Percentiles rank a stretch among this genome's conserved stretches.
phyloP scores from a whole-genome alignment of 2,888 invertebrate genomes.

The Epirrita christyi region DNA sequence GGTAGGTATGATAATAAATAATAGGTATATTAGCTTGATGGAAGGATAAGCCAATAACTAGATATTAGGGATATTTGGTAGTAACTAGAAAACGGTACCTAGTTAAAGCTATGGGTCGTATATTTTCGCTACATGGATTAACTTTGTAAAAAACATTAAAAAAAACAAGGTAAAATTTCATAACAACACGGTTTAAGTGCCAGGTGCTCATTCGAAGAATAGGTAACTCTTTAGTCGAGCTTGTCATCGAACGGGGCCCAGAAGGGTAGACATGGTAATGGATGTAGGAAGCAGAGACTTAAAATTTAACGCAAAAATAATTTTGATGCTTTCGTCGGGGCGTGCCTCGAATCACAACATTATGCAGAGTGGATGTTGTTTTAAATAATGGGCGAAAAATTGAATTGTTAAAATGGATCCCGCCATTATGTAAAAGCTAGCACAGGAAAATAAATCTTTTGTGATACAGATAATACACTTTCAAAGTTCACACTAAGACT shows the following conservation, averaged over 20 bases:
- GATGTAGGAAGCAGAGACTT: not conserved
- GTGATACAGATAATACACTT: not conserved
- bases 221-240: too few species aligned
- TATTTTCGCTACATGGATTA: too few species aligned
- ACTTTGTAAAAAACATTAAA: too few species aligned
- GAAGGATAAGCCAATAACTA: too few species aligned
- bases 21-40: too few species aligned
- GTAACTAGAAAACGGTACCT: too few species aligned
- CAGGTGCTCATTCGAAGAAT: too few species aligned
- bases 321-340: not conserved
- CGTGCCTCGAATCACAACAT: not conserved
- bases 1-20: not conserved
- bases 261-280: not conserved
- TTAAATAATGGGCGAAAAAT: not conserved
- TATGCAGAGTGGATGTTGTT: not conserved
- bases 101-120: too few species aligned
- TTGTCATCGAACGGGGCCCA: not conserved
- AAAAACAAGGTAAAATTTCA: too few species aligned
- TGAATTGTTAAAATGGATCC: not conserved
- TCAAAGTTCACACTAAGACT: too few species aligned
- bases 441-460: not conserved
- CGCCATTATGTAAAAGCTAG: not conserved
- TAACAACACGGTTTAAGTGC: too few species aligned
- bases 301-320: not conserved
- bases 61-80: too few species aligned